A percentile compares a stretch with the other conserved stretches of the same genome.
These are phyloP conservation scores for Meriones unguiculatus DNA, from an alignment of 2,113 vertebrate genomes.

Conservation along the genomic window DNA sequence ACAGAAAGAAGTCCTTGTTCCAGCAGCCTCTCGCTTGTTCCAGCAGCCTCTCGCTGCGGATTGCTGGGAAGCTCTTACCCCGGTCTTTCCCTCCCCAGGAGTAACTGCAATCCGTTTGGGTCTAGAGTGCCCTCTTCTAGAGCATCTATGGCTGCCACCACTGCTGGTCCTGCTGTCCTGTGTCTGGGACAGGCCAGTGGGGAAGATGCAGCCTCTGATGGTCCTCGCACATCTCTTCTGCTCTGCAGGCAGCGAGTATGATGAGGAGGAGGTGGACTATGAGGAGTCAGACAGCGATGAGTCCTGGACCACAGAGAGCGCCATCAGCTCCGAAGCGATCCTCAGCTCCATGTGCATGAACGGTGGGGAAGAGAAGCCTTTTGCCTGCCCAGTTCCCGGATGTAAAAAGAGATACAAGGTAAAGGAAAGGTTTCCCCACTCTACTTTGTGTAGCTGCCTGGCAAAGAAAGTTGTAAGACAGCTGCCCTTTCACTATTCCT, in stretches of 20 bases:
- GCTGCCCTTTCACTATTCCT: neutral
- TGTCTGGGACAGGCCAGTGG: neutral
- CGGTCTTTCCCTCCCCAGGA: too few species aligned
- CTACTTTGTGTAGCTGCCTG: accelerated
- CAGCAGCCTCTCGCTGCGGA: accelerated
- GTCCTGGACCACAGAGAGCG: conserved; percentile 99
- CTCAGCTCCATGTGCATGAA: conserved; percentile 99
- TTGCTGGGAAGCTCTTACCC: neutral
- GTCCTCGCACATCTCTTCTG: conserved; percentile 33
- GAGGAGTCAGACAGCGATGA: conserved; percentile 99
- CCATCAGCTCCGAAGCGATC: conserved; percentile 99
- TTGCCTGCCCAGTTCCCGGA: conserved; percentile 98
- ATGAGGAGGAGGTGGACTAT: conserved; percentile 98
- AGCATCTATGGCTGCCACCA: neutral
- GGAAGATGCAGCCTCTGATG: conserved; percentile 49
- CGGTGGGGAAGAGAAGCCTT: conserved; percentile 98
- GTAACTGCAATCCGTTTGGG: neutral
- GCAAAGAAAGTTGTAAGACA: accelerated
- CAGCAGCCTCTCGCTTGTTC: neutral
- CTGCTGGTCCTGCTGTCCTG: neutral
- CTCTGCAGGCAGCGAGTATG: conserved; percentile 95
- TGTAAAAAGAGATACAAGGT: conserved; percentile 99
- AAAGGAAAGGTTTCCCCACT: neutral
- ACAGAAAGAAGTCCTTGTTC: neutral
- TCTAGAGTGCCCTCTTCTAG: neutral